Evolutionary conservation across 2,113 vertebrate genomes (phyloP).

Genomic region (Gambusia holbrooki): DNA sequence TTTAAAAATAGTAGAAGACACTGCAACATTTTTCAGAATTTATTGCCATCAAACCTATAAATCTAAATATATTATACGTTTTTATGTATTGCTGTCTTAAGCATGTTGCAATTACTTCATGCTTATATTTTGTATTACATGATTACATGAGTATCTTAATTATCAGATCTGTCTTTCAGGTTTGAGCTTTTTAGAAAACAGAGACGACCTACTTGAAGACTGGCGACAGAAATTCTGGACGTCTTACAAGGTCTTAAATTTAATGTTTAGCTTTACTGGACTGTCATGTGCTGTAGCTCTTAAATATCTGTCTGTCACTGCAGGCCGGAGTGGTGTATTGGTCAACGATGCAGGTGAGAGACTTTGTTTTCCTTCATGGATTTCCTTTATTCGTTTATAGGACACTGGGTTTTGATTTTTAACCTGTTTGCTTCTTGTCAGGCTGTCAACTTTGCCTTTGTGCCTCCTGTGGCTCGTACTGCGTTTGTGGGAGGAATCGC

Average conservation of each 20-base stretch:
- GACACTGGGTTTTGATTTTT: background rate
- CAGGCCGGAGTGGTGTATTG: slow-evolving; percentile 81
- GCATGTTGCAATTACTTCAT: background rate
- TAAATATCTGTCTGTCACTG: slow-evolving; percentile 11
- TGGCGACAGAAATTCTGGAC: slow-evolving; percentile 83
- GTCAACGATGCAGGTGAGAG: slow-evolving; percentile 81
- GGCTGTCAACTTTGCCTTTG: slow-evolving; percentile 80
- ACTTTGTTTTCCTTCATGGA: background rate
- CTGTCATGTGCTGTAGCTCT: background rate
- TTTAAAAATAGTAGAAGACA: background rate
- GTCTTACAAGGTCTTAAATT: slow-evolving; percentile 76
- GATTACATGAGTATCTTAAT: background rate
- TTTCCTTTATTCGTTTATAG: background rate
- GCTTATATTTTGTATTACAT: background rate
- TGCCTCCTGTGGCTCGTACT: slow-evolving; percentile 80
- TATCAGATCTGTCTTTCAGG: slow-evolving; percentile 60
- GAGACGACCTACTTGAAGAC: slow-evolving; percentile 77
- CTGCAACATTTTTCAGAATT: too few species aligned
- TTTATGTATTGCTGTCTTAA: background rate
- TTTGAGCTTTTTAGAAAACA: slow-evolving; percentile 80
- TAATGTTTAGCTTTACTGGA: background rate
- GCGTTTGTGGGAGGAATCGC: slow-evolving; percentile 77
- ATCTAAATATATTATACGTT: background rate
- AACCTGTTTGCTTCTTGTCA: slow-evolving; percentile 26
- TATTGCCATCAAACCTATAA: too few species aligned